Conservation (phyloP, 1,140 invertebrate species). For the Lycorma delicatula region DNA sequence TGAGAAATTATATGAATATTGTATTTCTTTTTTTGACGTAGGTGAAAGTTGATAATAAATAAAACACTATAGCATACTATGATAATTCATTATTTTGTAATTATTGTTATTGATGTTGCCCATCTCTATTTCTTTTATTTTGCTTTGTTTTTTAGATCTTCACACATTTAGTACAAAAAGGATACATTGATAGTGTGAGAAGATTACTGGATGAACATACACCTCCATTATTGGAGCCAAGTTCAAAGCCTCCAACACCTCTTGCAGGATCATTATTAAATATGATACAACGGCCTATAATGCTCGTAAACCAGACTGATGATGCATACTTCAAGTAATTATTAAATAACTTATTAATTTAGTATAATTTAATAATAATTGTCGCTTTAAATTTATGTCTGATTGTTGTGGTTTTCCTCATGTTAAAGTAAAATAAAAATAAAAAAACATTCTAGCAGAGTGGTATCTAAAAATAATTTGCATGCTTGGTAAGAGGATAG, state of each 20-base stretch:
- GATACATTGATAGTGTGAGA: conserved; percentile 66
- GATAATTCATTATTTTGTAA: background rate
- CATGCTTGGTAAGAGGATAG: no score
- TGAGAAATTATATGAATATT: no score
- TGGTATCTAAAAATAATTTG: no score
- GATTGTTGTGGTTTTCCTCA: no score
- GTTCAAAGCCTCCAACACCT: conserved; percentile 59
- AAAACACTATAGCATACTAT: no score
- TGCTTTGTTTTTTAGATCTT: conserved; percentile 36
- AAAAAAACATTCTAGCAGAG: no score
- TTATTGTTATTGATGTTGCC: background rate
- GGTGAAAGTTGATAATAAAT: no score
- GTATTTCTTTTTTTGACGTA: no score
- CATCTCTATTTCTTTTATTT: conserved; percentile 10
- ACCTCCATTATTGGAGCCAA: conserved; percentile 58
- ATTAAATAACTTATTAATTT: no score
- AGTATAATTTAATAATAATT: no score
- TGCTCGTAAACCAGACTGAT: conserved; percentile 34
- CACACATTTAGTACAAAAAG: conserved; percentile 31
- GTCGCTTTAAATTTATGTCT: no score
- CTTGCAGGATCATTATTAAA: conserved; percentile 64
- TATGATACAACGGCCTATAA: conserved; percentile 64
- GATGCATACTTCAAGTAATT: conserved; percentile 21
- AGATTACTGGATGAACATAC: conserved; percentile 60
- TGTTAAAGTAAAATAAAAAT: no score